These are phyloP conservation scores for Drosophila anomalipes DNA, from an alignment of 2,888 invertebrate genomes.

Conservation along the genomic window DNA sequence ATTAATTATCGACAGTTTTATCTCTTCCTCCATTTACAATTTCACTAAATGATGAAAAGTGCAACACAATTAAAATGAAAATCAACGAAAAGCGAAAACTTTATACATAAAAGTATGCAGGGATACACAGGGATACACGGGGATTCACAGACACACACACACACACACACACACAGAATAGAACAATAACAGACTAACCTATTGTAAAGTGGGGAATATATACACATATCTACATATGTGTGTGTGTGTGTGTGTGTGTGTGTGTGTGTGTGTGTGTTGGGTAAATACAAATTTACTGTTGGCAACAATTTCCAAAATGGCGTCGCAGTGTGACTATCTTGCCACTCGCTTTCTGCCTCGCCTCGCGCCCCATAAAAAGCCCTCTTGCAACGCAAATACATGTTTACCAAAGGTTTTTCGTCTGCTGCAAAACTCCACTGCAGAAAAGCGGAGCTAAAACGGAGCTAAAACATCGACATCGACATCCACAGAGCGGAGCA, in stretches of 20 bases:
- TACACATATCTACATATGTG: conserved; percentile 8
- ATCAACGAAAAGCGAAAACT: conserved; percentile 77
- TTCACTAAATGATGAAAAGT: conserved; percentile 35
- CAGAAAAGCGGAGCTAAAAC: conserved; percentile 25
- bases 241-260: conserved; percentile 10
- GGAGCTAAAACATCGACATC: background rate
- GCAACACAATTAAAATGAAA: conserved; percentile 71
- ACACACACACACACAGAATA: conserved; percentile 26
- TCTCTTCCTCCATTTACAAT: background rate
- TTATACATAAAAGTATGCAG: conserved; percentile 45
- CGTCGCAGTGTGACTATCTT: conserved; percentile 46
- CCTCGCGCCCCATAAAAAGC: background rate
- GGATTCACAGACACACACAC: conserved; percentile 1
- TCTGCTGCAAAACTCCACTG: conserved; percentile 41
- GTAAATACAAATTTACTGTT: conserved; percentile 38
- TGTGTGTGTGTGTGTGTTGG: conserved; percentile 9
- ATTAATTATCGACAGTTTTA: background rate
- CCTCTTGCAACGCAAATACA: conserved; percentile 35
- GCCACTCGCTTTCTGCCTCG: conserved; percentile 4
- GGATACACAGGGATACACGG: conserved; percentile 3
- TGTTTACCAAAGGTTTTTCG: conserved; percentile 35
- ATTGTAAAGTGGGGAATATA: conserved; percentile 70
- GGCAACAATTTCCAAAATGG: conserved; percentile 60
- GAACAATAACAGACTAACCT: conserved; percentile 80
- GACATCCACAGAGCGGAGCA: conserved; percentile 56